phyloP scores from a whole-genome alignment of 2,113 vertebrate genomes.

The Caloenas nicobarica region DNA sequence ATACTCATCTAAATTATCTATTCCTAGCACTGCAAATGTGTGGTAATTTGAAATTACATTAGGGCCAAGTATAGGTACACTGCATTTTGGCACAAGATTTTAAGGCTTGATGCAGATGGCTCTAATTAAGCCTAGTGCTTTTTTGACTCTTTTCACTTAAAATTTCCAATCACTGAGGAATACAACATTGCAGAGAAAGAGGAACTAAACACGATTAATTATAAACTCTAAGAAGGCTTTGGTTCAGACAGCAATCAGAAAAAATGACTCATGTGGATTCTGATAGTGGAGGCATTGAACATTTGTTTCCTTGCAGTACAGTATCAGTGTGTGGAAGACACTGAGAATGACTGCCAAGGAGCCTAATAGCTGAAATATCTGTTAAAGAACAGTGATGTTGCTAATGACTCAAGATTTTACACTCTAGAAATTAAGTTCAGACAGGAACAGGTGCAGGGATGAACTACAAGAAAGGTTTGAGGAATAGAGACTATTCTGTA shows the following conservation, averaged over 20 bases:
- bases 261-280: not conserved
- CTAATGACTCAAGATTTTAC: not conserved
- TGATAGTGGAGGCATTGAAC: not conserved
- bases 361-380: not conserved
- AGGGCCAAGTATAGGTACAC: not conserved
- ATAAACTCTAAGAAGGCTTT: not conserved
- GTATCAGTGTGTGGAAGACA: not conserved
- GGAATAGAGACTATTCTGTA: not conserved
- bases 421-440: not conserved
- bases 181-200: not conserved
- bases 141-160: not conserved
- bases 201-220: not conserved
- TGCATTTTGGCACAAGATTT: not conserved
- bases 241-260: not conserved
- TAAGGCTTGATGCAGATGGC: not conserved
- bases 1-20: not conserved
- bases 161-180: not conserved
- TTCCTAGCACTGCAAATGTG: not conserved
- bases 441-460: not conserved
- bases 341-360: not conserved
- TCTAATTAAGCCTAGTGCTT: not conserved
- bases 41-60: not conserved
- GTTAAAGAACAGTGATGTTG: not conserved
- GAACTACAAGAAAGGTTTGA: not conserved
- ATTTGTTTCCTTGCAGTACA: not conserved